Evolutionary conservation across 1,140 invertebrate species (phyloP).

Genomic region (Aphelenchoides besseyi): DNA sequence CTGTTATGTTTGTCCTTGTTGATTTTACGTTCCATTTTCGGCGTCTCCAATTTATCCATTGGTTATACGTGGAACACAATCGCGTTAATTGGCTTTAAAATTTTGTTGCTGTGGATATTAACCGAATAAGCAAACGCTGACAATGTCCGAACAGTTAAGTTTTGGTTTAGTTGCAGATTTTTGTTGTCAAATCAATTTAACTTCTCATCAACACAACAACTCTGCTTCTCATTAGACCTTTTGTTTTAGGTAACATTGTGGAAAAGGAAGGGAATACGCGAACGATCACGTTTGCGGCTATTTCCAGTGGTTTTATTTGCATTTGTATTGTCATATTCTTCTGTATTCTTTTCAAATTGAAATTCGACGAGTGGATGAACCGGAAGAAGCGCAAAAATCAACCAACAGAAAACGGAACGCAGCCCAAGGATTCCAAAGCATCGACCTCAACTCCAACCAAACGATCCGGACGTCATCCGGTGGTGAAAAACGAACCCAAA

Average conservation of each 20-base stretch:
- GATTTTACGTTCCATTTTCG: conserved; percentile 5
- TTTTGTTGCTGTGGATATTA: background rate
- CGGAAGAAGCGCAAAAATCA: conserved; percentile 27
- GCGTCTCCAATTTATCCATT: background rate
- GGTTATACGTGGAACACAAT: background rate
- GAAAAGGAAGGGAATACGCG: conserved; percentile 46
- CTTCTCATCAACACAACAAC: background rate
- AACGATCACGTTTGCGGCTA: conserved; percentile 55
- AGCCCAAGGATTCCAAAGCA: conserved; percentile 22
- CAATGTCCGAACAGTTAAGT: conserved; percentile 19
- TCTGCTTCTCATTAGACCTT: background rate
- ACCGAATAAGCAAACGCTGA: background rate
- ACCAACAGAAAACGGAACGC: conserved; percentile 19
- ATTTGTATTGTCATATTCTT: conserved; percentile 57
- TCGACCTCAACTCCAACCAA: conserved; percentile 22
- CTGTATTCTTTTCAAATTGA: conserved; percentile 60
- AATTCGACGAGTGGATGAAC: conserved; percentile 53
- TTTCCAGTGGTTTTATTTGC: conserved; percentile 56
- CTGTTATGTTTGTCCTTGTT: background rate
- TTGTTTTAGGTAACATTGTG: conserved; percentile 46
- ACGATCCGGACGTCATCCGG: too few species aligned
- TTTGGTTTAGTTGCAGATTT: too few species aligned
- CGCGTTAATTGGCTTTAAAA: background rate
- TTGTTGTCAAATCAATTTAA: conserved; percentile 2
- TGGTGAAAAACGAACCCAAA: background rate